phyloP scores from a whole-genome alignment of 2,888 invertebrate species.

The Rhingia campestris region DNA sequence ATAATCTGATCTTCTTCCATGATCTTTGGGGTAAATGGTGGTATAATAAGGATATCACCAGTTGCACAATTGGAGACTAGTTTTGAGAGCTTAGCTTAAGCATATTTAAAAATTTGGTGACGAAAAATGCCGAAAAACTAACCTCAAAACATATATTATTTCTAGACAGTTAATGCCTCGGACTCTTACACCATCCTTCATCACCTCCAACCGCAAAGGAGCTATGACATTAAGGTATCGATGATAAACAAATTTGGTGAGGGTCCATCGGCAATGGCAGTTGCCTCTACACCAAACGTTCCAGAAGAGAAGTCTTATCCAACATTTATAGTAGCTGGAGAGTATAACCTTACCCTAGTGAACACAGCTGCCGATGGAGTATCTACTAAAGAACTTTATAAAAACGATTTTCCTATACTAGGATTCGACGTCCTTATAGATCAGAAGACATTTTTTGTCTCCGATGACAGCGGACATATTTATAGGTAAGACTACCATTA shows the following conservation, averaged over 20 bases:
- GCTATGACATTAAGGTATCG: constrained; percentile 90
- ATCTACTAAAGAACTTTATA: constrained; percentile 75
- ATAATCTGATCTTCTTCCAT: too few species aligned
- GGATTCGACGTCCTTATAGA: constrained; percentile 91
- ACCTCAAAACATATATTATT: neutral
- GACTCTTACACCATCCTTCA: constrained; percentile 82
- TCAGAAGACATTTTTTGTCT: constrained; percentile 89
- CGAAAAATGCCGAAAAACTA: too few species aligned
- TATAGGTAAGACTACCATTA: constrained; percentile 80
- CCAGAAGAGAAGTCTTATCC: constrained; percentile 70
- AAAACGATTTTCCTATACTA: constrained; percentile 80
- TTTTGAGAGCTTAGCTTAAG: too few species aligned
- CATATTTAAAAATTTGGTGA: too few species aligned
- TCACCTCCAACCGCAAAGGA: constrained; percentile 87
- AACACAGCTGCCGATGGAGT: constrained; percentile 81
- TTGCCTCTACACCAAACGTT: constrained; percentile 86
- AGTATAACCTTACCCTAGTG: constrained; percentile 87
- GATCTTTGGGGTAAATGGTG: too few species aligned
- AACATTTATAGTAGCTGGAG: constrained; percentile 87
- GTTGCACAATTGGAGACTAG: too few species aligned
- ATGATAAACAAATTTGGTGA: constrained; percentile 92
- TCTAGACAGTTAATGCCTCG: constrained; percentile 12
- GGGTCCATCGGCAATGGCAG: constrained; percentile 87
- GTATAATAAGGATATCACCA: too few species aligned
- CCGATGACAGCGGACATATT: constrained; percentile 88